Conservation (phyloP, 2,797 vertebrate genomes). For the Strix occidentalis region DNA sequence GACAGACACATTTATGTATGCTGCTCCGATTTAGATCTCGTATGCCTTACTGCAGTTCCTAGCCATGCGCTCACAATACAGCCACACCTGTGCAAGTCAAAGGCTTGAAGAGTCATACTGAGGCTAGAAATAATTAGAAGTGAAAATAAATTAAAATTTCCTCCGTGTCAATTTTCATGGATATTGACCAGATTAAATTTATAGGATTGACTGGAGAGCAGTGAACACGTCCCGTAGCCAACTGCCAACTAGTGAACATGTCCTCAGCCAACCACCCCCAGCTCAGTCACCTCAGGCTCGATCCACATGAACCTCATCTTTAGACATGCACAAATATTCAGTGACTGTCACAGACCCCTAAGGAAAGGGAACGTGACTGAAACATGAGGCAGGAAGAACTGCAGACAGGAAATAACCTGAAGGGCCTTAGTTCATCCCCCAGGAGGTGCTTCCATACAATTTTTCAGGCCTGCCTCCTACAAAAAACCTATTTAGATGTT, state of each 20-base stretch:
- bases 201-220: not conserved
- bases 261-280: not conserved
- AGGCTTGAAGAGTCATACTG: not conserved
- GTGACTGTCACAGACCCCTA: not conserved
- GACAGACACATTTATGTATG: not conserved
- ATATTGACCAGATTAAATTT: not conserved
- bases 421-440: not conserved
- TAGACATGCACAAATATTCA: not conserved
- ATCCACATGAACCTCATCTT: not conserved
- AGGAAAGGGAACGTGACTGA: not conserved
- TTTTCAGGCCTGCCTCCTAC: not conserved
- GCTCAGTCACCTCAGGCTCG: not conserved
- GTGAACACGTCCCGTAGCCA: not conserved
- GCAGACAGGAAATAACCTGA: not conserved
- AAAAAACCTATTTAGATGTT: not conserved
- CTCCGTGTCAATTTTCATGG: not conserved
- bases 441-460: not conserved
- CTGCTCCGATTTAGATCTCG: not conserved
- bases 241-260: fast-evolving
- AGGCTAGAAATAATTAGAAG: not conserved
- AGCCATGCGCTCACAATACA: not conserved
- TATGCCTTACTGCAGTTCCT: not conserved
- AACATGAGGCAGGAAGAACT: not conserved
- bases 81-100: not conserved
- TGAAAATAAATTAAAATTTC: not conserved